phyloP scores from a whole-genome alignment of 2,888 invertebrate genomes.

The Empis stercorea region DNA sequence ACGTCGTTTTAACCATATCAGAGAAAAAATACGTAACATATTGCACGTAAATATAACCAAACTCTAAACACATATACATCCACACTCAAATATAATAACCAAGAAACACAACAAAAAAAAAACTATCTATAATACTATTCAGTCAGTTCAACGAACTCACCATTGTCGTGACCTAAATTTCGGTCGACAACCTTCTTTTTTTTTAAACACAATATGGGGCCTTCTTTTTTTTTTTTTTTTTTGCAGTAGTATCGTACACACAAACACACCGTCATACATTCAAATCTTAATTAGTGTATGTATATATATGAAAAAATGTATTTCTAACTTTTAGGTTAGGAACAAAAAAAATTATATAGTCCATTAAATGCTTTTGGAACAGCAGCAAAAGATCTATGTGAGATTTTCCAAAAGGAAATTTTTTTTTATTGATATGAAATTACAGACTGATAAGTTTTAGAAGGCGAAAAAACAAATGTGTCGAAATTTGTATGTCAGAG shows the following conservation, averaged over 20 bases:
- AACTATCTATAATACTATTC: slow-evolving; percentile 12
- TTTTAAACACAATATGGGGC: slow-evolving; percentile 24
- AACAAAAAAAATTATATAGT: too few species aligned
- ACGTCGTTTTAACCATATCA: too few species aligned
- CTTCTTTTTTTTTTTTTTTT: slow-evolving; percentile 18
- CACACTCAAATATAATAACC: not conserved
- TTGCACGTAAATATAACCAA: too few species aligned
- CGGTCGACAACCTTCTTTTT: slow-evolving; percentile 38
- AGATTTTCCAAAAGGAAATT: too few species aligned
- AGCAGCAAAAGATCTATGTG: too few species aligned
- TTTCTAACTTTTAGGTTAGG: too few species aligned
- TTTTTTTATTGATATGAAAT: too few species aligned
- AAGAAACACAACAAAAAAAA: slow-evolving; percentile 9
- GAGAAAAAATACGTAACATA: too few species aligned
- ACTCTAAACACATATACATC: not conserved
- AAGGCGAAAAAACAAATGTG: too few species aligned
- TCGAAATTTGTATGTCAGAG: slow-evolving; percentile 1
- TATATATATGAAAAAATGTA: not conserved
- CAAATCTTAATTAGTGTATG: slow-evolving; percentile 3
- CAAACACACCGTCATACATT: not conserved
- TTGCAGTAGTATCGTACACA: not conserved
- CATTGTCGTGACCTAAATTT: slow-evolving; percentile 38
- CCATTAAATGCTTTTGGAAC: too few species aligned
- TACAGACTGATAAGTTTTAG: too few species aligned
- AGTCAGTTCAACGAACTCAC: slow-evolving; percentile 37